Evolutionary conservation across 1,140 invertebrate genomes (phyloP).

Genomic region (Drosophila rhopaloa): DNA sequence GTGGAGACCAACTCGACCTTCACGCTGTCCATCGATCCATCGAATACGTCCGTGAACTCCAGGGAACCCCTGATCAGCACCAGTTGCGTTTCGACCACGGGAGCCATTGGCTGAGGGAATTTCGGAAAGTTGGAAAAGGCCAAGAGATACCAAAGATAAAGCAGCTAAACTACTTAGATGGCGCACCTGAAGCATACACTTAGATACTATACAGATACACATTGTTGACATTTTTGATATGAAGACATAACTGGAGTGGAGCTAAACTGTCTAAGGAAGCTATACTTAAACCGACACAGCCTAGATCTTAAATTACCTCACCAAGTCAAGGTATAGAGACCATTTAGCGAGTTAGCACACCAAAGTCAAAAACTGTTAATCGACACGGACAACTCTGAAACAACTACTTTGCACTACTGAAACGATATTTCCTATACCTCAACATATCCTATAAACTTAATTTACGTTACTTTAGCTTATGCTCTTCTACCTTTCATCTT

Average conservation of each 20-base stretch:
- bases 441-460: conserved; percentile 7
- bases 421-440: conserved; percentile 13
- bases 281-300: conserved; percentile 31
- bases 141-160: conserved; percentile 33
- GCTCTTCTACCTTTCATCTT: background rate
- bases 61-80: conserved; percentile 79
- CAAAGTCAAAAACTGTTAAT: conserved; percentile 27
- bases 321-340: conserved; percentile 22
- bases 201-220: conserved; percentile 25
- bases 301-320: conserved; percentile 49
- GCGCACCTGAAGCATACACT: conserved; percentile 33
- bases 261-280: conserved; percentile 28
- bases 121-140: too few relatives aligned
- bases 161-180: conserved; percentile 20
- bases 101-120: conserved; percentile 57
- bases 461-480: background rate
- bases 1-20: conserved; percentile 78
- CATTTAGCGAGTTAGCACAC: conserved; percentile 16
- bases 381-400: conserved; percentile 14
- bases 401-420: conserved; percentile 13
- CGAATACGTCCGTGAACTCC: conserved; percentile 82
- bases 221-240: conserved; percentile 45
- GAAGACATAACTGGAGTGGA: conserved; percentile 20
- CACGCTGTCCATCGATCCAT: conserved; percentile 81
- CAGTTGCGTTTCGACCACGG: conserved; percentile 69